Evolutionary conservation across 2,797 vertebrate species (phyloP), one percentile per base, ranked within the genome.

Genomic region (Chaunax sp.): DNA sequence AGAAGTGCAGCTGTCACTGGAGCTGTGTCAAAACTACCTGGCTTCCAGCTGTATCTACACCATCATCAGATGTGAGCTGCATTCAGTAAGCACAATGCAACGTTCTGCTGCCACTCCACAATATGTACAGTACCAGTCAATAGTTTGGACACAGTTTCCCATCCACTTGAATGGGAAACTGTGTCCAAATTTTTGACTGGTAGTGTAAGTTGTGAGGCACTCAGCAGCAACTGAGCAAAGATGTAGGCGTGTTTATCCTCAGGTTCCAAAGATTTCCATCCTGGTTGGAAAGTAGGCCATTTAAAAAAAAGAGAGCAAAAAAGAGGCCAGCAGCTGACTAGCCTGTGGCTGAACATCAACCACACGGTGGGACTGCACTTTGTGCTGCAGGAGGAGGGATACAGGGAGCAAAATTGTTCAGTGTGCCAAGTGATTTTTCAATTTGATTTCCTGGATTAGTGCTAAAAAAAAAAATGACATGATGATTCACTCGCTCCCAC

Each of bases 301-400:
- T 65, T 38, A 71, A 82, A 66, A 83, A 80, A 69, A 45, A 54
- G 30, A 61, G 35, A 43, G 23, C 5, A 44, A 61, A 77, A 77
- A 84, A 45, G 54, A 78, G 75, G 76, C 80, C 83, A 90, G 85
- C 90, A 91, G 90, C 90, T 90, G 89, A 89, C 69, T 82, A 46
- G 86, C 84, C 87, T 79, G 85, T 90, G 88, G 90, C 87, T 84
- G 72, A 81, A 89, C 81, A 85, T 89, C 78, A 79, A 78, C 81
- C 75, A 55, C 70, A 75, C 54, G 33, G 61, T 82, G 82, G 80
- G 64, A 61, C 75, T 70, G 75, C 78, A 80, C 81, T 75, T 85
- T 74, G 56, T 65, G 70, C 75, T 70, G 69, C 66, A 75, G 62
- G 68, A 81, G 63, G 58, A 69, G 3, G 50, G 28, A 5, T 2